Conservation (phyloP, 2,113 vertebrate species). For the Anarrhichthys ocellatus region DNA sequence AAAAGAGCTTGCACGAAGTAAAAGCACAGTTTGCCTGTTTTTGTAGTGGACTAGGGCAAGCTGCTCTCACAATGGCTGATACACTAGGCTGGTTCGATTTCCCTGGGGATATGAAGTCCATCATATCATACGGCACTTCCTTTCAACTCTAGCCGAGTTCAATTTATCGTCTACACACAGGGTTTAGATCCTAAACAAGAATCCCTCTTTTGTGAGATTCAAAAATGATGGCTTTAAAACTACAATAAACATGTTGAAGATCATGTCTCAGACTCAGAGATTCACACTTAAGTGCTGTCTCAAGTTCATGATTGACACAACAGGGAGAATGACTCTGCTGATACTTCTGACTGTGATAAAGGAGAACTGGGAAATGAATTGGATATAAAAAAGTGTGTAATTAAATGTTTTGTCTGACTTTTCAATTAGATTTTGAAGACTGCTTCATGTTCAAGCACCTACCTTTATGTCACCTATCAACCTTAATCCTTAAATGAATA, state of each 20-base stretch:
- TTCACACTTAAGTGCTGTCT: slow-evolving; percentile 15
- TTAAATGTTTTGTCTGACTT: slow-evolving; percentile 38
- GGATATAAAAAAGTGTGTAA: slow-evolving; percentile 2
- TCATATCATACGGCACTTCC: slow-evolving; percentile 66
- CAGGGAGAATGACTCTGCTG: slow-evolving; percentile 6
- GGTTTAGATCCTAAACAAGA: slow-evolving; percentile 49
- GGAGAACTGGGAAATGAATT: slow-evolving; percentile 30
- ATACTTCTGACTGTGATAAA: slow-evolving; percentile 1
- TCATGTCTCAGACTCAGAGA: slow-evolving; percentile 25
- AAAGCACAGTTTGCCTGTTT: slow-evolving; percentile 54
- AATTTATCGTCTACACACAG: slow-evolving; percentile 64
- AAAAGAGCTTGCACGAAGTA: slow-evolving; percentile 51
- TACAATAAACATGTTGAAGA: slow-evolving; percentile 38
- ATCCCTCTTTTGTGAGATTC: slow-evolving; percentile 28
- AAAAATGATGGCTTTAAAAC: slow-evolving; percentile 37
- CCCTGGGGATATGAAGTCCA: slow-evolving; percentile 64
- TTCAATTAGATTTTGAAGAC: slow-evolving; percentile 23
- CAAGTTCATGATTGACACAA: slow-evolving; percentile 5
- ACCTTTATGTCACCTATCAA: slow-evolving; percentile 1
- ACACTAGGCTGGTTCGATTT: slow-evolving; percentile 62
- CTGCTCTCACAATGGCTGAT: slow-evolving; percentile 49
- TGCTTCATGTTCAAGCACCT: slow-evolving; percentile 4
- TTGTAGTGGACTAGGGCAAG: slow-evolving; percentile 48
- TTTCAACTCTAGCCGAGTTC: slow-evolving; percentile 66
- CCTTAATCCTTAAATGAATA: not conserved